Percentiles rank a stretch among this genome's conserved stretches.
These are phyloP conservation scores for Plectrocnemia conspersa DNA, from an alignment of 1,140 invertebrate genomes.

Conservation along the genomic window DNA sequence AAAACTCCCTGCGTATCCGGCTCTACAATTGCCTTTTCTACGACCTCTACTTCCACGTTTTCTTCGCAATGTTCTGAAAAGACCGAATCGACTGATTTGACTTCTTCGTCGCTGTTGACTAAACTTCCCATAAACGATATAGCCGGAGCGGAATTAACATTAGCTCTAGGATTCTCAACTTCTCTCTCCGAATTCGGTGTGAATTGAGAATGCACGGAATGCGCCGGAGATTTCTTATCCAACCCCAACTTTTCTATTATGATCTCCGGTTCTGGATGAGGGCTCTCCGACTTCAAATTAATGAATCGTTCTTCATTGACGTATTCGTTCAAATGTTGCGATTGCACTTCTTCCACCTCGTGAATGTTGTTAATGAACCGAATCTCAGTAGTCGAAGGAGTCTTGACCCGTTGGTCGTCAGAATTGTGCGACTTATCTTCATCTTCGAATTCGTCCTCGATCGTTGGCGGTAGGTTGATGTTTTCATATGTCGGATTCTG, in stretches of 20 bases:
- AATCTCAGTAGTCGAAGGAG: constrained; percentile 16
- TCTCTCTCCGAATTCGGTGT: not conserved
- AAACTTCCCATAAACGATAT: constrained; percentile 26
- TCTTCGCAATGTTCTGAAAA: constrained; percentile 20
- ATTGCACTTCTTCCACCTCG: constrained; percentile 15
- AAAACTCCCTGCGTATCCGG: constrained; percentile 8
- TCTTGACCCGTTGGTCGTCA: constrained; percentile 11
- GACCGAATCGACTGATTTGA: constrained; percentile 26
- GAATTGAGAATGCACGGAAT: constrained; percentile 15
- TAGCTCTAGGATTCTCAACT: not conserved
- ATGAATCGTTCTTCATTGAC: constrained; percentile 31
- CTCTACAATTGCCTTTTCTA: constrained; percentile 10
- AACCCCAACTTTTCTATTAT: not conserved
- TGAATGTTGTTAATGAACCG: constrained; percentile 25
- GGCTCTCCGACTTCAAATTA: constrained; percentile 28
- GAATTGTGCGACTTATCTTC: constrained; percentile 7
- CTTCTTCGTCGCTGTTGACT: constrained; percentile 28
- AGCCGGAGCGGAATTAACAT: constrained; percentile 13
- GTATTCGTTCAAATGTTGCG: constrained; percentile 4
- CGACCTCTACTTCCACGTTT: constrained; percentile 18
- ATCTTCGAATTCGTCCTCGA: constrained; percentile 13
- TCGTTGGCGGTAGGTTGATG: constrained; percentile 2
- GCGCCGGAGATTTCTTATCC: constrained; percentile 6
- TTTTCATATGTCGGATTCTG: not conserved
- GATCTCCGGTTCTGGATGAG: constrained; percentile 17